Percentiles rank a stretch among this genome's conserved stretches.
These are phyloP conservation scores for Selene dorsalis DNA, from an alignment of 2,797 vertebrate species.

Conservation along the genomic window DNA sequence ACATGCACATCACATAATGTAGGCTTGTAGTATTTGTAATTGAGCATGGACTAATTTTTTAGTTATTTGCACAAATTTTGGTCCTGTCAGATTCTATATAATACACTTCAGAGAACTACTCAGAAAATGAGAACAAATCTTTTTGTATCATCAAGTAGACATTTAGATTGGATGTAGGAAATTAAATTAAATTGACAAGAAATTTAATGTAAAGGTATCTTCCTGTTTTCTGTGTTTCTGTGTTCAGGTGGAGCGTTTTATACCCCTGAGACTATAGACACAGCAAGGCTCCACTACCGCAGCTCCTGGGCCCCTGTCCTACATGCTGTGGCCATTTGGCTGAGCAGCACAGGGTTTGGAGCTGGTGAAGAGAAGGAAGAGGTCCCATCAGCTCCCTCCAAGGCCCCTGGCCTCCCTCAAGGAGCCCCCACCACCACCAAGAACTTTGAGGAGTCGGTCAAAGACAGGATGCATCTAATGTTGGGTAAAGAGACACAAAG, in stretches of 20 bases:
- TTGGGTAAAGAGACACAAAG: constrained; percentile 85
- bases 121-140: not conserved
- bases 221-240: constrained; percentile 6
- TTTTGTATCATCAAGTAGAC: not conserved
- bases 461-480: constrained; percentile 96
- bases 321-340: constrained; percentile 95
- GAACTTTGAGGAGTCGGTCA: constrained; percentile 89
- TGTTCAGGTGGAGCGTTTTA: constrained; percentile 96
- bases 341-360: constrained; percentile 93
- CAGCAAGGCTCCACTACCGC: constrained; percentile 95
- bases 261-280: constrained; percentile 98
- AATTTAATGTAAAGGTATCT: not conserved
- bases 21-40: constrained; percentile 1
- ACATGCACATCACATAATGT: not conserved
- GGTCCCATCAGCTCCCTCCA: constrained; percentile 75
- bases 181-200: not conserved
- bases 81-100: not conserved
- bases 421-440: constrained; percentile 80
- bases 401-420: constrained; percentile 81
- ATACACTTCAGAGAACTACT: not conserved
- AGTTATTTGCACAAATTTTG: constrained; percentile 11
- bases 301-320: constrained; percentile 96
- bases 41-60: not conserved
- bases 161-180: not conserved
- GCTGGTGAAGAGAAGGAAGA: constrained; percentile 84